Conservation (phyloP, 2,888 invertebrate genomes). For the Rhaphigaster nebulosa region DNA sequence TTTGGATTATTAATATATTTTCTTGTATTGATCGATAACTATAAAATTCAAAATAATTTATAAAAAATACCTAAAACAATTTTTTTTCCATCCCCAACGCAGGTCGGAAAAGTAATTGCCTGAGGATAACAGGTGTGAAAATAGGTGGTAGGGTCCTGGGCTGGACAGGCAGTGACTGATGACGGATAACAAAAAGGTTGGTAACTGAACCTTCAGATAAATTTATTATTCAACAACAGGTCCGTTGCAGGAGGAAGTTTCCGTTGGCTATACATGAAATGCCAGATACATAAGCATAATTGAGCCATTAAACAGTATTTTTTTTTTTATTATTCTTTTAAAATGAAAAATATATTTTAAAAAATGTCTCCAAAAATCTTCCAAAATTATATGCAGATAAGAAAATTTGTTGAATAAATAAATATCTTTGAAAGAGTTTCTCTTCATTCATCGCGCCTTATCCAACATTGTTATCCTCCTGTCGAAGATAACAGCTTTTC, state of each 20-base stretch:
- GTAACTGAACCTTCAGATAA: neutral
- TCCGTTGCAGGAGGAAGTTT: neutral
- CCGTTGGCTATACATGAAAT: neutral
- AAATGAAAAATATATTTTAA: too few species aligned
- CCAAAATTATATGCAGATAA: too few species aligned
- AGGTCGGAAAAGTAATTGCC: neutral
- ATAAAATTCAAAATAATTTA: neutral
- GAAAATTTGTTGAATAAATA: too few species aligned
- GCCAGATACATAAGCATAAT: neutral
- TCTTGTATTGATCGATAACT: neutral
- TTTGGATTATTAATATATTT: neutral
- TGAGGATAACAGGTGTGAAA: neutral
- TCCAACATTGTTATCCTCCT: neutral
- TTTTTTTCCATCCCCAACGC: neutral
- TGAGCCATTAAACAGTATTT: too few species aligned
- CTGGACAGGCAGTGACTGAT: neutral
- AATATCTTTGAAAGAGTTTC: too few species aligned
- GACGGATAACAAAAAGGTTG: slow-evolving; percentile 10
- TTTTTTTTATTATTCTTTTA: too few species aligned
- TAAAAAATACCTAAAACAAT: neutral
- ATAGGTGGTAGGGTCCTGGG: neutral
- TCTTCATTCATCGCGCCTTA: too few species aligned
- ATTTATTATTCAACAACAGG: neutral
- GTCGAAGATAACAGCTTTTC: neutral
- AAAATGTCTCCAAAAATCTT: too few species aligned